Evolutionary conservation across 2,888 invertebrate genomes (phyloP), one percentile per base, ranked within the genome.

Genomic region (Zaprionus lineosus): DNA sequence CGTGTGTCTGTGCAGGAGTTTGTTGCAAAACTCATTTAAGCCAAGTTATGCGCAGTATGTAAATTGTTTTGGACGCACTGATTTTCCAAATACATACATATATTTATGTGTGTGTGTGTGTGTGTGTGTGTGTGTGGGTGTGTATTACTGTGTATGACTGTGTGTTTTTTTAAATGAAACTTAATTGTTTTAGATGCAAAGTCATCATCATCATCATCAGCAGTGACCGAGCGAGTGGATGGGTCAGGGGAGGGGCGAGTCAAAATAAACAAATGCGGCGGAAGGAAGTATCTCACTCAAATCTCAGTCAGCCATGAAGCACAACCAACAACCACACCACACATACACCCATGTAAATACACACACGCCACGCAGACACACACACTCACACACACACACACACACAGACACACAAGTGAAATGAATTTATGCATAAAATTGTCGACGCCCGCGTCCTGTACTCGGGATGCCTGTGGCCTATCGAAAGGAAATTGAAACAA

Each of bases 401-500:
- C 39, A 36, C 26, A 28, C 8, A 36, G 14, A 51, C 16, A 43
- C 33, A 41, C 43, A 73, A 16, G 46, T 29, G 37, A 16, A 66
- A 81, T 81, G 86, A 85, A 86, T 81, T 85, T 86, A 81, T 81
- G 86, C 86, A 81, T 81, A 84, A 81, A 86, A 84, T 85, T 84
- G 84, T 79, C 86, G 84, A 81, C 84, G 82, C 81, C 81, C 86
- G 84, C 86, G 86, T 84, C 69, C 85, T 73, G 77, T 66, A 31
- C 59, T 77, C 72, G 71, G 78, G 59, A 56, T 76, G 84, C 71
- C 84, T 75, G 86, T 75, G 86, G 82, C 84, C 75, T 78, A 84
- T 86, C 86, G 72, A 85, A 86, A 86, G 84, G 87, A 86, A 86
- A 84, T 86, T 84, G 86, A 86, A 86, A 86, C 87, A 84, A 85